Percentiles rank a stretch among this genome's conserved stretches.
These are phyloP conservation scores for Poicephalus gulielmi DNA, from an alignment of 2,113 vertebrate genomes.

Conservation along the genomic window DNA sequence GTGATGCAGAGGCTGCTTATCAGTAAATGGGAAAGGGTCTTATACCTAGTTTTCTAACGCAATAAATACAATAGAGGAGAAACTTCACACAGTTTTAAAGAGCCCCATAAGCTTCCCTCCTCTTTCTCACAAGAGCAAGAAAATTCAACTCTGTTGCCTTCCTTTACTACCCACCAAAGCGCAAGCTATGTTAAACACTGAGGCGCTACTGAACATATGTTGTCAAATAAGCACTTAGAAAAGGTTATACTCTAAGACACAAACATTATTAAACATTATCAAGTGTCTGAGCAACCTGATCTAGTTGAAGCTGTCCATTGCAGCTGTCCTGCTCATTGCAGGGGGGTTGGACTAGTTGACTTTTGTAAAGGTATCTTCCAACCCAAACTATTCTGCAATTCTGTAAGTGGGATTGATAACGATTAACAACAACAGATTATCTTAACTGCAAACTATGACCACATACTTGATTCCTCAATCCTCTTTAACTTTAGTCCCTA, in stretches of 20 bases:
- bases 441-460: not conserved
- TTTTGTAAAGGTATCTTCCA: not conserved
- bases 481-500: not conserved
- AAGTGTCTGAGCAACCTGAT: not conserved
- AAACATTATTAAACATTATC: not conserved
- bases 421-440: not conserved
- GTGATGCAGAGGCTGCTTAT: not conserved
- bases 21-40: not conserved
- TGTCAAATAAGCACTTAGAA: not conserved
- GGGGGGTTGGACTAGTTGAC: not conserved
- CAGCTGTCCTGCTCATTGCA: not conserved
- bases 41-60: not conserved
- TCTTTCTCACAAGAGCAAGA: not conserved
- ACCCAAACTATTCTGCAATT: not conserved
- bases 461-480: not conserved
- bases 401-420: not conserved
- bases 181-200: not conserved
- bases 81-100: not conserved
- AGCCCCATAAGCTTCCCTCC: not conserved
- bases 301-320: not conserved
- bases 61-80: not conserved
- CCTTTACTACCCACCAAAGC: not conserved
- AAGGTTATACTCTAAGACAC: not conserved
- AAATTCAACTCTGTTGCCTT: not conserved
- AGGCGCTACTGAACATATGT: not conserved